Base-by-base conservation (phyloP, 2,797 vertebrate species). In the Smutsia temminckii region DNA sequence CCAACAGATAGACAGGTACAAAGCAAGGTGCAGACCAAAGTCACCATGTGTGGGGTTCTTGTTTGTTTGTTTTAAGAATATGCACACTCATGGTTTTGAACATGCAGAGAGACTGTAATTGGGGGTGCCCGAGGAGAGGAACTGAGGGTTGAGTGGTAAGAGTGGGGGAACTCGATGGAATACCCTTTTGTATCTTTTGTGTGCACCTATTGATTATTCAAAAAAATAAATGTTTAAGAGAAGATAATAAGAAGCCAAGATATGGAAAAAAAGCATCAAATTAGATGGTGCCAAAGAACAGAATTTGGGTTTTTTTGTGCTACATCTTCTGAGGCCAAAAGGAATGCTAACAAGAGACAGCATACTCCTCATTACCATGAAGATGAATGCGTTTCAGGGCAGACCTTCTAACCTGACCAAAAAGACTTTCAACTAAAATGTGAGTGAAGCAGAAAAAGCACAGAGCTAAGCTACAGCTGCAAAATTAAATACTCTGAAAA, bases 191-290 rank as follows among this genome's bases (percentile, higher is more conserved):
- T 34, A 88, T 21, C 4, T 83, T 85, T 81, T 51, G 7, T 89
- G 18, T 88, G 10, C 77, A 86, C 42, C 34, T 51, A 37, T 49
- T 25, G 13, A 86, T 23, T 32, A 49, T 23, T 85, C 1, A 42
- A 72, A 85, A 55, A 85, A 77, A 40, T 51, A 78, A 75, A 46
- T 61, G 21, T 37, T 79, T 59, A 78, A 94, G 72, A 88, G 57
- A 92, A 95, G 81, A 80, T 78, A 92, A 13, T 68, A 78, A 84
- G 66, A 75, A 80, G 23, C n/a, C 86, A 85, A 92, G 55, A 51
- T 49, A 72, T 25, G 89, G 29, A 51, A 85, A 96, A 53, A 16
- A 81, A 77, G 84, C 20, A 74, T 51, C 37, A 79, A 95, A 55
- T 93, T 40, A 69, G 51, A 74, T 23, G 57, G 34, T 17, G 23